Percentiles rank a stretch among this genome's conserved stretches.
phyloP scores from a whole-genome alignment of 2,113 vertebrate species.

The Pygoscelis antarcticus region DNA sequence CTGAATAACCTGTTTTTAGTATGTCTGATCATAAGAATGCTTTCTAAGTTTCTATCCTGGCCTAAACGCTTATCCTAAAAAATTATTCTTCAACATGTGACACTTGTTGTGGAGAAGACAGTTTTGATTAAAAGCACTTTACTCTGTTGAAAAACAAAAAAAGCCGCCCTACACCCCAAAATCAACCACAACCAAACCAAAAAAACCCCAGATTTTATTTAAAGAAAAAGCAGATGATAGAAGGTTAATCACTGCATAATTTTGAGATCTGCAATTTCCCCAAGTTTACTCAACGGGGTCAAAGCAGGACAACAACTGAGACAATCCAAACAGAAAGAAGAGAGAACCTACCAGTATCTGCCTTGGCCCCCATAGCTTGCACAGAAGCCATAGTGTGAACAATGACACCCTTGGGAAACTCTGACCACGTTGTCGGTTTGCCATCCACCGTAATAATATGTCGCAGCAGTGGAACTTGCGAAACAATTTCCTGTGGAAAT shows the following conservation, averaged over 20 bases:
- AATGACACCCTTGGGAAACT: slow-evolving; percentile 83
- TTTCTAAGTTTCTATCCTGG: not conserved
- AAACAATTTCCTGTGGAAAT: slow-evolving; percentile 82
- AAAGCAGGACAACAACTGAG: not conserved
- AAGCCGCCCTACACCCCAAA: not conserved
- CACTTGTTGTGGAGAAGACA: not conserved
- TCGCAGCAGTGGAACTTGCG: slow-evolving; percentile 82
- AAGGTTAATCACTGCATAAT: not conserved
- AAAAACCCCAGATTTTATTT: not conserved
- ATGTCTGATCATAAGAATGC: not conserved
- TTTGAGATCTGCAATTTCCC: not conserved
- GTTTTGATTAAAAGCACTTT: not conserved
- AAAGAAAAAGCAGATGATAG: not conserved
- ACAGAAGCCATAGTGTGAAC: slow-evolving; percentile 90
- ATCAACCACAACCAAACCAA: not conserved
- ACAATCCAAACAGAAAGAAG: not conserved
- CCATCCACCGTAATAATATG: slow-evolving; percentile 90
- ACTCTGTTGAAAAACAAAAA: not conserved
- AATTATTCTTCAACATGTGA: not conserved
- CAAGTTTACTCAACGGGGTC: not conserved
- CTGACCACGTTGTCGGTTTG: slow-evolving; percentile 76
- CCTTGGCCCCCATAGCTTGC: slow-evolving; percentile 82
- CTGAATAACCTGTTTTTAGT: not conserved
- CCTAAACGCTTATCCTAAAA: not conserved
- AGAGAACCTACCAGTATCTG: slow-evolving; percentile 75